A percentile compares a stretch with the other conserved stretches of the same genome.
Conservation (phyloP, 2,797 vertebrate species). For the Danio tinwini region DNA sequence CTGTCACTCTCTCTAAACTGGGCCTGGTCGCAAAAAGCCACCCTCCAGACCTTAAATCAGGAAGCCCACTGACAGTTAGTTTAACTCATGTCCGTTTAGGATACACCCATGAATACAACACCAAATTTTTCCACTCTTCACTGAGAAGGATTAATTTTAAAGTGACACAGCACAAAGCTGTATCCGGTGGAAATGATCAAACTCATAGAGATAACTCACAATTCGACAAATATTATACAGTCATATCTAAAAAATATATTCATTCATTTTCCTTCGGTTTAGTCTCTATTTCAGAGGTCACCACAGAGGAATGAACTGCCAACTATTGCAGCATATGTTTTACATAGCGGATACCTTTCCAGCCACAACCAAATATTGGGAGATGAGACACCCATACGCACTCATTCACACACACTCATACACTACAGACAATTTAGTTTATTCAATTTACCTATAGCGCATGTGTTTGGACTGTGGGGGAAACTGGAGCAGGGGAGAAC, state of each 20-base stretch:
- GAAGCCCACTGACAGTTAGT: constrained; percentile 64
- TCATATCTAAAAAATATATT: neutral
- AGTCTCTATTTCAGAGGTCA: too few relatives aligned
- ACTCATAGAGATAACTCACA: neutral
- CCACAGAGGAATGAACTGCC: too few relatives aligned
- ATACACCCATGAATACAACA: constrained; percentile 58
- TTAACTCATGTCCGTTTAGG: constrained; percentile 56
- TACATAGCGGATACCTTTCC: too few relatives aligned
- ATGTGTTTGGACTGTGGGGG: too few relatives aligned
- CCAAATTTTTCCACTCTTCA: constrained; percentile 52
- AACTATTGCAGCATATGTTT: too few relatives aligned
- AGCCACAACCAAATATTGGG: too few relatives aligned
- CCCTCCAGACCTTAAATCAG: constrained; percentile 57
- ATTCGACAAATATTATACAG: neutral
- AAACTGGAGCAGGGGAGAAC: too few relatives aligned
- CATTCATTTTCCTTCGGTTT: too few relatives aligned
- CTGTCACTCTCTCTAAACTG: constrained; percentile 13
- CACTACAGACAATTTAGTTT: too few relatives aligned
- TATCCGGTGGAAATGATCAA: neutral
- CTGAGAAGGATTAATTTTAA: constrained; percentile 23
- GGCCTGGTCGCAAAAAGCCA: constrained; percentile 52
- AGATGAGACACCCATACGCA: too few relatives aligned
- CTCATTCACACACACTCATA: too few relatives aligned
- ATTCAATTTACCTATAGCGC: too few relatives aligned
- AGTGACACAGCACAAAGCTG: neutral